A percentile compares a stretch with the other conserved stretches of the same genome.
phyloP scores from a whole-genome alignment of 2,797 vertebrate species.

The Psittacula derbiana region DNA sequence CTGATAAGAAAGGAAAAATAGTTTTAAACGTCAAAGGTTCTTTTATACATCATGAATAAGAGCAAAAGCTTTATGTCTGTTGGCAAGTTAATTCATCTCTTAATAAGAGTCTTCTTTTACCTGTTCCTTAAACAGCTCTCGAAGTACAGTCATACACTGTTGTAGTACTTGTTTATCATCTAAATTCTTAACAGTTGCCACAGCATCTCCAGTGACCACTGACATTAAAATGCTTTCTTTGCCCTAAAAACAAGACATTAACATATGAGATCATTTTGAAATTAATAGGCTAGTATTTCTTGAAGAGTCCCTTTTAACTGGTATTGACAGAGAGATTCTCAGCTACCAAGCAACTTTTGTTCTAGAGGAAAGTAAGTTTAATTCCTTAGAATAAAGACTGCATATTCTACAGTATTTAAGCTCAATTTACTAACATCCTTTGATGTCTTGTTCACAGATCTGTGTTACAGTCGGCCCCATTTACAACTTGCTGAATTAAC shows the following conservation, averaged over 20 bases:
- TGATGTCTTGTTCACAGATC: background rate
- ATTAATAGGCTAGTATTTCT: background rate
- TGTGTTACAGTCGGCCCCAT: background rate
- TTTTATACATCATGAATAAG: background rate
- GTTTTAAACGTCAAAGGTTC: background rate
- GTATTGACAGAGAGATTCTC: background rate
- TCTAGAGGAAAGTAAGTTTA: background rate
- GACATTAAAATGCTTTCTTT: constrained; percentile 96
- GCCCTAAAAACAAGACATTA: constrained; percentile 73
- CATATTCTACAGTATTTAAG: background rate
- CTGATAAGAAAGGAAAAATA: background rate
- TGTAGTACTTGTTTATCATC: constrained; percentile 87
- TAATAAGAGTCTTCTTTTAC: constrained; percentile 67
- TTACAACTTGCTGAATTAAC: background rate
- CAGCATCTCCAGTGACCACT: constrained; percentile 91
- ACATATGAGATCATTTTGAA: background rate
- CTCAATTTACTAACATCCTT: background rate
- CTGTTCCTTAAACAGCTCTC: constrained; percentile 93
- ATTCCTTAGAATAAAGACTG: background rate
- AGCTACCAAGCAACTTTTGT: background rate
- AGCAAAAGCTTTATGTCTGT: background rate
- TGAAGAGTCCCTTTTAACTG: background rate
- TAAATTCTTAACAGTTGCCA: constrained; percentile 80
- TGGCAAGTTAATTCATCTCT: background rate
- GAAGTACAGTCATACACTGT: constrained; percentile 87